Evolutionary conservation across 2,113 vertebrate species (phyloP).

Genomic region (Xenus cinereus): DNA sequence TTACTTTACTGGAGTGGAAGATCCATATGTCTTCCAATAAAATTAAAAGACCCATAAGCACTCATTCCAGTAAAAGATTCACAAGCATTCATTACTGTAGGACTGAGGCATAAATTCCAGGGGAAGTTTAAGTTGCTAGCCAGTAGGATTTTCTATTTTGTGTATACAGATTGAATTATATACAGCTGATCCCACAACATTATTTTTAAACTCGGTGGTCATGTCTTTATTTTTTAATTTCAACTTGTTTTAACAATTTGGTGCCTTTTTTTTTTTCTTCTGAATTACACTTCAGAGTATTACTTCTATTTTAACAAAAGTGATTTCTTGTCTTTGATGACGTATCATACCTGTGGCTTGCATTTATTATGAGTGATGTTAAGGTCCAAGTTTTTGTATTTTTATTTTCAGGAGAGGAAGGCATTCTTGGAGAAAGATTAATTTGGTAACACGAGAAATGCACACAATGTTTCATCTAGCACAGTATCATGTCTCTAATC

Average conservation of each 20-base stretch:
- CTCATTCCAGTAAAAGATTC: constrained; percentile 29
- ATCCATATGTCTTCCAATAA: constrained; percentile 12
- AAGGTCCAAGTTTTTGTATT: not conserved
- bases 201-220: not conserved
- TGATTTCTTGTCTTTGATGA: not conserved
- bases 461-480: not conserved
- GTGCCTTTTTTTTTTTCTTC: not conserved
- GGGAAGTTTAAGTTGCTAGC: not conserved
- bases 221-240: not conserved
- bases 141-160: not conserved
- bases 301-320: not conserved
- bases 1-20: not conserved
- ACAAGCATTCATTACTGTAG: not conserved
- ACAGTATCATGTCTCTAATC: not conserved
- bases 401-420: not conserved
- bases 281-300: not conserved
- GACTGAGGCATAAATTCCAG: not conserved
- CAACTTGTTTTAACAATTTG: not conserved
- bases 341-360: not conserved
- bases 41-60: not conserved
- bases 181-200: not conserved
- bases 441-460: not conserved
- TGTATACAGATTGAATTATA: not conserved
- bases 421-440: not conserved
- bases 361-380: not conserved